Percentiles rank a stretch among this genome's conserved stretches.
Conservation (phyloP, 2,113 vertebrate genomes). For the Vicugna pacos region DNA sequence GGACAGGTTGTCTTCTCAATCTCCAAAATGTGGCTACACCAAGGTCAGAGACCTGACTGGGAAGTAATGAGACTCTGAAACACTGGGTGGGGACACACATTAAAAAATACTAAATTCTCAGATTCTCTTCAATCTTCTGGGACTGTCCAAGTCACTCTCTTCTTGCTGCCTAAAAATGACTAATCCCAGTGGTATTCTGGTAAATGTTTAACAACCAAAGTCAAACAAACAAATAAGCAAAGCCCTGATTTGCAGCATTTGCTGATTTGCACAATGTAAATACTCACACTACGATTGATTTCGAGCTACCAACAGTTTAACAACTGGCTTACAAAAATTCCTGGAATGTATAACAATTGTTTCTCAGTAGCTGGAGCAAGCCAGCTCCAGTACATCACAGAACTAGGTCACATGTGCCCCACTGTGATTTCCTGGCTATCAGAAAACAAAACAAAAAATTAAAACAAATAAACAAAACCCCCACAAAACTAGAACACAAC, state of each 20-base stretch:
- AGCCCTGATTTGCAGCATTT: neutral
- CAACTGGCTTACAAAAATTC: neutral
- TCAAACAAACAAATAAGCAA: neutral
- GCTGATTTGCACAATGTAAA: neutral
- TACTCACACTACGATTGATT: neutral
- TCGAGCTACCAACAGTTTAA: neutral
- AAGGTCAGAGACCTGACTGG: neutral
- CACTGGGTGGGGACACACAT: neutral
- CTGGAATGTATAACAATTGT: neutral
- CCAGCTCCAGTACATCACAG: neutral
- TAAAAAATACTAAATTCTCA: neutral
- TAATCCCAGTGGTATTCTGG: neutral
- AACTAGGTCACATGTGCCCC: neutral
- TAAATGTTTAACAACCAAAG: neutral
- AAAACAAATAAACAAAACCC: neutral
- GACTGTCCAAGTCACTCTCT: neutral
- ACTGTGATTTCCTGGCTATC: neutral
- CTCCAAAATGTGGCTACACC: neutral
- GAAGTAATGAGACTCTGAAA: neutral
- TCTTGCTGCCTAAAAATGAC: neutral
- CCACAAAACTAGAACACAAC: neutral
- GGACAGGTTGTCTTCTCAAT: neutral
- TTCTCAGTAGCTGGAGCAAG: neutral
- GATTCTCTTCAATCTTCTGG: neutral
- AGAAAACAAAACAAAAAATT: neutral